Evolutionary conservation across 2,113 vertebrate genomes (phyloP).

Genomic region (Microtus montanus): DNA sequence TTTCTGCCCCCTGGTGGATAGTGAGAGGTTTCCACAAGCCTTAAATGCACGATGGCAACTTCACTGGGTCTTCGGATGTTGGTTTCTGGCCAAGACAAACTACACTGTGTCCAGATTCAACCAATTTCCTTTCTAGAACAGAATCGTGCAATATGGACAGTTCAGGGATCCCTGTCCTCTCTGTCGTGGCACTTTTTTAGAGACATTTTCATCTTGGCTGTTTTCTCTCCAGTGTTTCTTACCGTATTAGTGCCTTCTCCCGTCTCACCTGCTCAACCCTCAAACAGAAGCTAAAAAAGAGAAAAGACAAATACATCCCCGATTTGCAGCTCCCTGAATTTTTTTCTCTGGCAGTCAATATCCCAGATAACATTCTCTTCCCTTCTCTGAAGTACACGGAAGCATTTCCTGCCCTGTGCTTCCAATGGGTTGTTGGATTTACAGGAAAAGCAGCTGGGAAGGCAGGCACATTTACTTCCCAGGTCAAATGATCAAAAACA

Average conservation of each 20-base stretch:
- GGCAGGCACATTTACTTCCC: constrained; percentile 19
- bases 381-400: not conserved
- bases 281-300: constrained; percentile 34
- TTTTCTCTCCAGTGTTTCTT: not conserved
- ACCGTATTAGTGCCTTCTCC: not conserved
- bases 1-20: constrained; percentile 74
- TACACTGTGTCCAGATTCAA: not conserved
- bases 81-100: constrained; percentile 20
- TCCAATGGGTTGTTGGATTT: constrained; percentile 12
- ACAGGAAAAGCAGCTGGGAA: not conserved
- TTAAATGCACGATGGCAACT: not conserved
- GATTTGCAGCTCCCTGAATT: not conserved
- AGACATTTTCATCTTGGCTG: not conserved
- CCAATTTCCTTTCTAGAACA: constrained; percentile 33
- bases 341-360: not conserved
- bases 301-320: not conserved
- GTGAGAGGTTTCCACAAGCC: not conserved
- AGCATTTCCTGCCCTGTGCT: not conserved
- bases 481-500: constrained; percentile 45
- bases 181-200: not conserved
- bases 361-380: not conserved
- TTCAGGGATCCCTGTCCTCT: not conserved
- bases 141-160: not conserved
- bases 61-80: not conserved
- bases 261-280: constrained; percentile 19